Evolutionary conservation across 2,113 vertebrate genomes (phyloP).

Genomic region (Coregonus clupeaformis): DNA sequence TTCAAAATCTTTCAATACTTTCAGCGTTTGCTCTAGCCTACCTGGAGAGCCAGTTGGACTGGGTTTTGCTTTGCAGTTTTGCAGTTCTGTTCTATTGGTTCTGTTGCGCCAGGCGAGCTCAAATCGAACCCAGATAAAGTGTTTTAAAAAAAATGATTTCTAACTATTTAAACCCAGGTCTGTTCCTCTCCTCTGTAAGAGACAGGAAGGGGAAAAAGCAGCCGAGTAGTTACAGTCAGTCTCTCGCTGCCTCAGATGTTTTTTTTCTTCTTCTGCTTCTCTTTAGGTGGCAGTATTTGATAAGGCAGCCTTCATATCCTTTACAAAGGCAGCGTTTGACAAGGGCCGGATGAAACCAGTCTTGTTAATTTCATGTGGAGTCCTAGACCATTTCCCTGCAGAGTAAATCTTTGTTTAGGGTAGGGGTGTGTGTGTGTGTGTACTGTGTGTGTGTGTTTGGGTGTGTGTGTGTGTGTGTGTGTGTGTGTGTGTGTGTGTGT

Average conservation of each 20-base stretch:
- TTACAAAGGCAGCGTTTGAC: slow-evolving; percentile 60
- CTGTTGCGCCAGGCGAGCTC: not conserved
- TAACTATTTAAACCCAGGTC: no score
- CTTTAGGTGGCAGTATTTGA: slow-evolving; percentile 76
- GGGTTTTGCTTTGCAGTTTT: no score
- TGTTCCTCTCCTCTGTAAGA: no score
- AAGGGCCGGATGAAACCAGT: slow-evolving; percentile 61
- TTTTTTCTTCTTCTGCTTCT: no score
- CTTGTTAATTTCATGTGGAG: slow-evolving; percentile 54
- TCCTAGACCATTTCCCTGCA: slow-evolving; percentile 27
- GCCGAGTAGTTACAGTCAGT: slow-evolving; percentile 14
- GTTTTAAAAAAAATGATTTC: no score
- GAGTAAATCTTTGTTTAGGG: slow-evolving; percentile 36
- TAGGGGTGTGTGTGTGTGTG: not conserved
- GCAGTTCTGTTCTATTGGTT: no score
- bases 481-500: not conserved
- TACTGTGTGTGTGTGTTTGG: not conserved
- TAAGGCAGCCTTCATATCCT: slow-evolving; percentile 69
- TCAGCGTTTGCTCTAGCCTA: no score
- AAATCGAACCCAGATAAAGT: no score
- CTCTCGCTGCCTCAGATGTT: no score
- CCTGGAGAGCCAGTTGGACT: no score
- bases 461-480: slow-evolving; percentile 10
- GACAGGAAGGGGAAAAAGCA: slow-evolving; percentile 30
- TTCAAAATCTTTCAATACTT: no score